Percentiles rank a stretch among this genome's conserved stretches.
Evolutionary conservation across 2,888 invertebrate genomes (phyloP).

Genomic region (Hypsopygia costalis): DNA sequence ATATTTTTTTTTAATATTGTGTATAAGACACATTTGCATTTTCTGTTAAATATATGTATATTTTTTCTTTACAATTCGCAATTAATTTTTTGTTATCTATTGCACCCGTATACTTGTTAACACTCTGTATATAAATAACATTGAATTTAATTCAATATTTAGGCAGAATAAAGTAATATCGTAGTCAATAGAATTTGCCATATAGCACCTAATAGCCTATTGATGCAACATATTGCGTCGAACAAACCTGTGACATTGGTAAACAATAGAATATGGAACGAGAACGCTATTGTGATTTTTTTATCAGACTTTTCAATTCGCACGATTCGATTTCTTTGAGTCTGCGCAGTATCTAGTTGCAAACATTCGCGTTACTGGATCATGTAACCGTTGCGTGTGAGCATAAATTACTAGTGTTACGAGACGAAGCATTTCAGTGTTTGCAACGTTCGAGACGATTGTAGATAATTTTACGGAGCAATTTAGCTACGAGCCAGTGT

Average conservation of each 20-base stretch:
- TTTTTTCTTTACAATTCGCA: too few relatives aligned
- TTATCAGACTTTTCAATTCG: slow-evolving; percentile 49
- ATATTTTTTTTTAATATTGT: too few relatives aligned
- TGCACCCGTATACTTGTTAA: too few relatives aligned
- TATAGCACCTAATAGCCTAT: neutral
- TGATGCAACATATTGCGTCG: neutral
- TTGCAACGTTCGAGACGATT: slow-evolving; percentile 2
- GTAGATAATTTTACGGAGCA: slow-evolving; percentile 2
- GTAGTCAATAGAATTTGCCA: neutral
- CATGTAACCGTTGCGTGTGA: slow-evolving; percentile 37
- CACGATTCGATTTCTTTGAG: slow-evolving; percentile 51
- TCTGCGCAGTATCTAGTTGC: slow-evolving; percentile 17
- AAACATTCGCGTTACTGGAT: slow-evolving; percentile 21
- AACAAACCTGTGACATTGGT: slow-evolving; percentile 18
- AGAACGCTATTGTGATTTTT: slow-evolving; percentile 36
- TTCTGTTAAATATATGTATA: too few relatives aligned
- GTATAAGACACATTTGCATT: too few relatives aligned
- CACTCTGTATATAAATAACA: too few relatives aligned
- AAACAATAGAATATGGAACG: slow-evolving; percentile 31
- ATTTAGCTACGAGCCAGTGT: neutral
- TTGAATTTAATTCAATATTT: too few relatives aligned
- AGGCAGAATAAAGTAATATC: too few relatives aligned
- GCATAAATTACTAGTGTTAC: slow-evolving; percentile 28
- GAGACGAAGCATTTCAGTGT: slow-evolving; percentile 14
- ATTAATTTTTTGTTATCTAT: too few relatives aligned